Base-by-base conservation (phyloP, 2,888 invertebrate genomes). In the Belgica antarctica region DNA sequence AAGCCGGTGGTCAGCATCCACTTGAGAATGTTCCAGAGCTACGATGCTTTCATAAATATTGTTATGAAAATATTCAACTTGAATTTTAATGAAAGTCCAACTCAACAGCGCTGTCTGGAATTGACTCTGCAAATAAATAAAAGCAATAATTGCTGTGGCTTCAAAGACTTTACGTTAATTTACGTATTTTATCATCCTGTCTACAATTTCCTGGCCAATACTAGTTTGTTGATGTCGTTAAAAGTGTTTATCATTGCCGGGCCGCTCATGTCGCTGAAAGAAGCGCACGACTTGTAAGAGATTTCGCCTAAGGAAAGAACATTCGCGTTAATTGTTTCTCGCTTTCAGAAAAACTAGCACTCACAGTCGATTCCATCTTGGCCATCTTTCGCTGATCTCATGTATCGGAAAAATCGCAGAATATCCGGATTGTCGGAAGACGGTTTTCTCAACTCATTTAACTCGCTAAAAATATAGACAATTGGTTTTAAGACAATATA, bases 171-270 rank as follows among this genome's bases (percentile, higher is more conserved):
- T 7, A n/a, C 4, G 46, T 3, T 7, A 5, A 12, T 17, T 46
- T 46, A 46, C 12, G 3, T 7, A 46, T 7, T 7, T 46, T 7
- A n/a, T n/a, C n/a, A n/a, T n/a, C n/a, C n/a, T n/a, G 12, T 17
- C 19, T 77, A 78, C 3, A 88, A 75, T 75, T 89, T 89, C 73
- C 92, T 85, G 5, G 92, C 92, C 72, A 89, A 88, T 0, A 93
- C 92, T 73, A 93, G 83, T 80, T 92, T 92, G 76, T 92, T 92
- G 74, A 93, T 92, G 75, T 93, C 91, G 74, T 92, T 89, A 79
- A 87, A 93, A 0, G 92, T 91, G 27, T 90, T 89, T 63, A 93
- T 85, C 90, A 93, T 92, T 15, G 92, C 92, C 71, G 92, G 91
- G 78, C 85, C 86, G 62, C 85, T 84, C 59, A 87, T 86, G 73